Conservation (phyloP, 2,888 invertebrate species). For the Scaptomyza polygonia region DNA sequence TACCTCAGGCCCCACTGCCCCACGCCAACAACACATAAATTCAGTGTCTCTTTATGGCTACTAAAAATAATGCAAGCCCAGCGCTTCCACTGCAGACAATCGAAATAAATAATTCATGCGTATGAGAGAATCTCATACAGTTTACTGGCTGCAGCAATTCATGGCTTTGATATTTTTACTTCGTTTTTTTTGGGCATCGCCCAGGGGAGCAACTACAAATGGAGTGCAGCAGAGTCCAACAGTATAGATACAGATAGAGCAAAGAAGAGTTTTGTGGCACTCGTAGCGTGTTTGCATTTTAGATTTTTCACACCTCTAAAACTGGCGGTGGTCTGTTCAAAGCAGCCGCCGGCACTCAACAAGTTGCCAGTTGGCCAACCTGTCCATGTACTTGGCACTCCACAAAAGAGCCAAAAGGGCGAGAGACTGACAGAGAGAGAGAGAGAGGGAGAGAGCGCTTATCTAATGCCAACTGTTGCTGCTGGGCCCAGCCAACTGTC, state of each 20-base stretch:
- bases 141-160: constrained; percentile 9
- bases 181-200: constrained; percentile 46
- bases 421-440: not conserved
- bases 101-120: constrained; percentile 78
- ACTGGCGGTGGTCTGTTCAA: constrained; percentile 73
- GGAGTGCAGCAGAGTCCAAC: constrained; percentile 51
- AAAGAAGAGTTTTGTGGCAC: constrained; percentile 27
- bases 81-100: constrained; percentile 56
- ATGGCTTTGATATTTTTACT: constrained; percentile 18
- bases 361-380: constrained; percentile 39
- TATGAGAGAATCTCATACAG: constrained; percentile 38
- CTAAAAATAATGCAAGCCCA: constrained; percentile 67
- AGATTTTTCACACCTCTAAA: constrained; percentile 76
- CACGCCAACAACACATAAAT: constrained; percentile 47
- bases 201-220: constrained; percentile 77
- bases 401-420: constrained; percentile 33
- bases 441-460: constrained; percentile 43
- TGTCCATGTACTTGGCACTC: constrained; percentile 62
- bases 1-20: constrained; percentile 17
- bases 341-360: constrained; percentile 68
- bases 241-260: constrained; percentile 13
- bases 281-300: constrained; percentile 73
- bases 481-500: constrained; percentile 36
- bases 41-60: constrained; percentile 44
- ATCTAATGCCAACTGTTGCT: constrained; percentile 66